Percentiles rank a stretch among this genome's conserved stretches.
phyloP scores from a whole-genome alignment of 2,888 invertebrate species.

The Hydropsyche betteni region DNA sequence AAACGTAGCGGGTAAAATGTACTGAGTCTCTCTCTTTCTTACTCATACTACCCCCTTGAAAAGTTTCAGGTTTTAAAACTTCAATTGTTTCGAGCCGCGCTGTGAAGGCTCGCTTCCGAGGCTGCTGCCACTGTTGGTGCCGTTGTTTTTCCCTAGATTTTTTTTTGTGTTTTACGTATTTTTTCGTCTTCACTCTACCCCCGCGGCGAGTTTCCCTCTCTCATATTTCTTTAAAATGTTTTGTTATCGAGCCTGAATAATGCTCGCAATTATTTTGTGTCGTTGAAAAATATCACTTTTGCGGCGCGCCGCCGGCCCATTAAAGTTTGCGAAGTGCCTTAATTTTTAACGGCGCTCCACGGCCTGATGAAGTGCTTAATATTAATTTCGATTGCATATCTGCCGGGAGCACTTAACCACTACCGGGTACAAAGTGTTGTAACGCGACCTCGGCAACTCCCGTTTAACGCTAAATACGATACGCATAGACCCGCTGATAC shows the following conservation, averaged over 20 bases:
- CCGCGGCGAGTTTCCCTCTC: slow-evolving; percentile 28
- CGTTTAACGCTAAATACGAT: too few species aligned
- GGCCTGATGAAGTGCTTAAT: slow-evolving; percentile 40
- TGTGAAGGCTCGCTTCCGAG: slow-evolving; percentile 13
- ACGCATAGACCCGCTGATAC: too few species aligned
- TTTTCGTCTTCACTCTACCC: neutral
- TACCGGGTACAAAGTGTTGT: slow-evolving; percentile 3
- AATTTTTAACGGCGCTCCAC: slow-evolving; percentile 37
- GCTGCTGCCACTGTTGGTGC: neutral
- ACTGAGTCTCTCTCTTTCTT: too few species aligned
- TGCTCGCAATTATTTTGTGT: slow-evolving; percentile 41
- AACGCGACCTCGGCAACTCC: neutral
- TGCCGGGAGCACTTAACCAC: slow-evolving; percentile 27
- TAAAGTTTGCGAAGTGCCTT: slow-evolving; percentile 41
- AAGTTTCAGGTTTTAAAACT: slow-evolving; percentile 40
- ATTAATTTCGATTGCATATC: slow-evolving; percentile 39
- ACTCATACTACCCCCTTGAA: neutral
- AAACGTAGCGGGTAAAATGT: slow-evolving; percentile 25
- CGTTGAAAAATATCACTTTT: slow-evolving; percentile 42
- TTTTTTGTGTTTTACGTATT: neutral
- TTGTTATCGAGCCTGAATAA: slow-evolving; percentile 42
- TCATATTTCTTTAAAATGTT: slow-evolving; percentile 42
- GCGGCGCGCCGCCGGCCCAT: slow-evolving; percentile 35
- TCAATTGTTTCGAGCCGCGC: slow-evolving; percentile 42
- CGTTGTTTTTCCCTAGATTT: neutral